These are phyloP conservation scores for Tipula lateralis DNA, from an alignment of 2,888 invertebrate species.

Conservation along the genomic window DNA sequence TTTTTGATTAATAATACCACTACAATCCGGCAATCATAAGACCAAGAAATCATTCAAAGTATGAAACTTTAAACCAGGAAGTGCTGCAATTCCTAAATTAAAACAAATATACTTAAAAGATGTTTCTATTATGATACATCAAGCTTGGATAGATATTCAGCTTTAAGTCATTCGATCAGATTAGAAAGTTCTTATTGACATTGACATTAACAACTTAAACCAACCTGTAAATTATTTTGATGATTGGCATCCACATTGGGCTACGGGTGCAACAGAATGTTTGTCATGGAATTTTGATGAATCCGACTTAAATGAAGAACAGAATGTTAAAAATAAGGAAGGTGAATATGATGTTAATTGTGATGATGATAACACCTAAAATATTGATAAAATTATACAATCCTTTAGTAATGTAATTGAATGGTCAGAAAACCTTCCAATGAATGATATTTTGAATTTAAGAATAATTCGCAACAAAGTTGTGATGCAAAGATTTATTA, in stretches of 20 bases:
- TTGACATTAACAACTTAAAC: constrained; percentile 2
- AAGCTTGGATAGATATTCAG: background rate
- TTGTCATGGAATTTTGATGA: background rate
- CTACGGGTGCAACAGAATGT: background rate
- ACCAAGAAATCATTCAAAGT: background rate
- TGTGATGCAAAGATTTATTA: background rate
- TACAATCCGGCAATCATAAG: background rate
- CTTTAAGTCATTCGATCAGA: background rate
- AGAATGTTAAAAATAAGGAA: background rate
- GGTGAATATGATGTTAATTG: background rate
- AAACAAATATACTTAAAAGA: background rate
- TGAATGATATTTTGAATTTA: background rate
- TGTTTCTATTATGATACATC: background rate
- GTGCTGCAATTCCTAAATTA: background rate
- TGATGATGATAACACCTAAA: background rate
- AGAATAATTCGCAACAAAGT: background rate
- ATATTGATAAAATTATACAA: constrained; percentile 25
- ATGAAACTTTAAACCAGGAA: background rate
- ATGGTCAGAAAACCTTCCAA: no score
- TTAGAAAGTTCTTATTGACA: no score
- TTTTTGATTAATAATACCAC: background rate
- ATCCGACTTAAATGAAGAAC: background rate
- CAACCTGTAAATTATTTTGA: background rate
- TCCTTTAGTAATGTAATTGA: no score
- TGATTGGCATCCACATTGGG: background rate